Conservation (phyloP, 2,113 vertebrate genomes). For the Centropus bengalensis region DNA sequence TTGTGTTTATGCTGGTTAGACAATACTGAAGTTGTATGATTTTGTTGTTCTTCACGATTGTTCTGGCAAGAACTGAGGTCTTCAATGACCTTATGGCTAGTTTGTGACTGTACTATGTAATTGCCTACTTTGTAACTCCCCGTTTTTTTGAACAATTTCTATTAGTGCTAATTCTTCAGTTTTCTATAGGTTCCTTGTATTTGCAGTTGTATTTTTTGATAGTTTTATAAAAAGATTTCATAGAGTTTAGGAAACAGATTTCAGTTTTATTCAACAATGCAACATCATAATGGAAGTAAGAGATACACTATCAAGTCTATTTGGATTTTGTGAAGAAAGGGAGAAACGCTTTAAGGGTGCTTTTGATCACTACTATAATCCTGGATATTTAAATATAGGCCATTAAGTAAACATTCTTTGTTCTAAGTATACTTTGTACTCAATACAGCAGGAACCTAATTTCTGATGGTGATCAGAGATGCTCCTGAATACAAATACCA, state of each 20-base stretch:
- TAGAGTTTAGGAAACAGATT: neutral
- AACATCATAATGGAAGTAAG: neutral
- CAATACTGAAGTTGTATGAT: neutral
- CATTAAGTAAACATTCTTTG: conserved; percentile 13
- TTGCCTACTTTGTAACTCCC: neutral
- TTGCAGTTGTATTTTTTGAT: neutral
- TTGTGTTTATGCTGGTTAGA: neutral
- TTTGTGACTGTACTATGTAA: neutral
- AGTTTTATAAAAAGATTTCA: neutral
- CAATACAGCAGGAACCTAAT: neutral
- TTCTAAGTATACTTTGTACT: conserved; percentile 15
- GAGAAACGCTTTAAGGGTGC: neutral
- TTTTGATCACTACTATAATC: neutral
- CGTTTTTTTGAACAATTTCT: neutral
- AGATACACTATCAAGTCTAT: neutral
- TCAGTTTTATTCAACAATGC: neutral
- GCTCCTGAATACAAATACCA: neutral
- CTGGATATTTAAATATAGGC: neutral
- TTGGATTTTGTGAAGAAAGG: neutral
- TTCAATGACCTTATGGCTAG: neutral
- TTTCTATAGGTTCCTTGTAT: neutral
- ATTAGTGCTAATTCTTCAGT: neutral
- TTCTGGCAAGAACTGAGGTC: neutral
- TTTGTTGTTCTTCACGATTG: neutral
- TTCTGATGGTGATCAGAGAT: conserved; percentile 11